Conservation (phyloP, 2,888 invertebrate genomes). For the Callosobruchus maculatus region DNA sequence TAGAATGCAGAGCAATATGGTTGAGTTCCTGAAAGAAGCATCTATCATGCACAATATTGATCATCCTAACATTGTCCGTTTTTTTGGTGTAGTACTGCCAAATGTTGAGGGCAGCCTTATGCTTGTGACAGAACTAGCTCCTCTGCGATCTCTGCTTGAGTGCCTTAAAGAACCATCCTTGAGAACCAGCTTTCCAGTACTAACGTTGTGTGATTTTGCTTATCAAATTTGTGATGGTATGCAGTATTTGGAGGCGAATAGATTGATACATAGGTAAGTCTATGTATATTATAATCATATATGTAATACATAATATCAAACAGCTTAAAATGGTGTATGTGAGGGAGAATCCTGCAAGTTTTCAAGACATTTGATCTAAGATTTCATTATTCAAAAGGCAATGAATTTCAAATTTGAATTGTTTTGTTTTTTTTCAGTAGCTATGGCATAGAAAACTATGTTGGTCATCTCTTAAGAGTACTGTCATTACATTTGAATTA, state of each 20-base stretch:
- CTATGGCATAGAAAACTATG: too few relatives aligned
- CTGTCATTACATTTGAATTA: too few relatives aligned
- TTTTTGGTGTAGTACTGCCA: slow-evolving; percentile 95
- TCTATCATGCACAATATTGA: slow-evolving; percentile 98
- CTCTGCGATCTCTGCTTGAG: slow-evolving; percentile 89
- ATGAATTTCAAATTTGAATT: too few relatives aligned
- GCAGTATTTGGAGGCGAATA: slow-evolving; percentile 93
- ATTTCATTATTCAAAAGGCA: too few relatives aligned
- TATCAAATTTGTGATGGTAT: slow-evolving; percentile 96
- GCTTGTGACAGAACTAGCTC: slow-evolving; percentile 87
- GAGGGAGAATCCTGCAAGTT: too few relatives aligned
- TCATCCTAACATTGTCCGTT: slow-evolving; percentile 93
- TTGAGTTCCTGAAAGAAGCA: slow-evolving; percentile 96
- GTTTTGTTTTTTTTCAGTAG: too few relatives aligned
- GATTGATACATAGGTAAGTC: slow-evolving; percentile 84
- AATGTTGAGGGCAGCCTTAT: slow-evolving; percentile 60
- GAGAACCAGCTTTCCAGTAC: slow-evolving; percentile 86
- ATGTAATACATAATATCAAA: too few relatives aligned
- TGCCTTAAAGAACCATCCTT: slow-evolving; percentile 92
- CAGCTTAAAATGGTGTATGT: too few relatives aligned
- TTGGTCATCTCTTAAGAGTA: too few relatives aligned
- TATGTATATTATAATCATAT: not conserved
- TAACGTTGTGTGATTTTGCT: slow-evolving; percentile 91
- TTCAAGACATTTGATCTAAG: too few relatives aligned
- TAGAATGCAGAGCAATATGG: slow-evolving; percentile 92